Evolutionary conservation across 2,113 vertebrate species (phyloP).

Genomic region (Macrotis lagotis): DNA sequence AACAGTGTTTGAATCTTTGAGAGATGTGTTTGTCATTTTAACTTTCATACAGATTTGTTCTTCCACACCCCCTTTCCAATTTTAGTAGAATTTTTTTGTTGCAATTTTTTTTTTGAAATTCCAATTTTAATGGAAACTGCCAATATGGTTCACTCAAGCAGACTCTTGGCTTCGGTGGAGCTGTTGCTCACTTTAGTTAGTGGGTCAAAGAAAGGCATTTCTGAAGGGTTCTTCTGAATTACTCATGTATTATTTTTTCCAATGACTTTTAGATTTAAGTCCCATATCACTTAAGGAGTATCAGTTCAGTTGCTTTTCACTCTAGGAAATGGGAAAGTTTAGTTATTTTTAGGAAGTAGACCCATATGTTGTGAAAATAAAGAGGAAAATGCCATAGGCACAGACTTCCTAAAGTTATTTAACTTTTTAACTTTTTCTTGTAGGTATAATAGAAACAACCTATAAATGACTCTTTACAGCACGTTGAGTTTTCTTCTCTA

Average conservation of each 20-base stretch:
- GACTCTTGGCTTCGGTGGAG: not conserved
- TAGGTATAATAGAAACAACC: not conserved
- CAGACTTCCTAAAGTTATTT: not conserved
- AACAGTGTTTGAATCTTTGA: not conserved
- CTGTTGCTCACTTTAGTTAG: not conserved
- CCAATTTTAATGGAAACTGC: not conserved
- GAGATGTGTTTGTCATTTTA: not conserved
- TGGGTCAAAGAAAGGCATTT: not conserved
- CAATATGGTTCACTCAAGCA: not conserved
- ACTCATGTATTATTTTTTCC: conserved; percentile 1
- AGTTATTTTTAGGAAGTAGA: not conserved
- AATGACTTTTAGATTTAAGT: not conserved
- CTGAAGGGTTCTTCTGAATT: not conserved
- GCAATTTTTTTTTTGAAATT: too few species aligned
- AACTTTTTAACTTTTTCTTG: not conserved
- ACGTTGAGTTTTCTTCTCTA: not conserved
- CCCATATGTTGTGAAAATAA: not conserved
- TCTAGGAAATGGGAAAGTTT: not conserved
- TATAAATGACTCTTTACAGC: not conserved
- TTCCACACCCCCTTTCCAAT: not conserved
- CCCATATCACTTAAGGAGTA: not conserved
- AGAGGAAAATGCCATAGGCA: not conserved
- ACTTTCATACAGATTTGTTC: not conserved
- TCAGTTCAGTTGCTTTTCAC: not conserved
- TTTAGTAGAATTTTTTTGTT: too few species aligned